These are phyloP conservation scores for Sialis lutaria DNA, from an alignment of 2,888 invertebrate genomes.

Conservation along the genomic window DNA sequence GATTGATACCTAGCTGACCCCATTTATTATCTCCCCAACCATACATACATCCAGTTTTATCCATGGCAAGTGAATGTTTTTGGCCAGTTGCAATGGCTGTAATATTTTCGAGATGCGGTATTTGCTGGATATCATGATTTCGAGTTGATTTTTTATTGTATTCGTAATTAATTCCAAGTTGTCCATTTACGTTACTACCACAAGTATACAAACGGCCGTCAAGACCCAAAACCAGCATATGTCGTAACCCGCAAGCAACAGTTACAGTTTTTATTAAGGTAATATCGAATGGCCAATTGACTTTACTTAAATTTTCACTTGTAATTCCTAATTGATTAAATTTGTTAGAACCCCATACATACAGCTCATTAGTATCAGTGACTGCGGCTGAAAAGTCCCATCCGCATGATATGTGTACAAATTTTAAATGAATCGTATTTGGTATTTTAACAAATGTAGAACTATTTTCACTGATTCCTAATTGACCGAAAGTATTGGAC, in stretches of 20 bases:
- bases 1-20: slow-evolving; percentile 52
- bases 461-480: slow-evolving; percentile 36
- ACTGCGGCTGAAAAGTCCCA: slow-evolving; percentile 70
- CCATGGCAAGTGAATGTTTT: slow-evolving; percentile 51
- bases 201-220: slow-evolving; percentile 42
- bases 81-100: slow-evolving; percentile 60
- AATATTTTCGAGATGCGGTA: slow-evolving; percentile 36
- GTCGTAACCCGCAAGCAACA: slow-evolving; percentile 51
- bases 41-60: slow-evolving; percentile 38
- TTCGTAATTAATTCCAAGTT: slow-evolving; percentile 37
- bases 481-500: slow-evolving; percentile 59
- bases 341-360: slow-evolving; percentile 70
- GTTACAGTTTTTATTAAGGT: slow-evolving; percentile 28
- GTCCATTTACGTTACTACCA: slow-evolving; percentile 50
- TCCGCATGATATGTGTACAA: slow-evolving; percentile 53
- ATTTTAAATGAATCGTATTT: slow-evolving; percentile 31
- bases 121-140: slow-evolving; percentile 30
- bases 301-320: slow-evolving; percentile 22
- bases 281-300: slow-evolving; percentile 13
- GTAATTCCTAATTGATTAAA: slow-evolving; percentile 58
- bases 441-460: slow-evolving; percentile 41
- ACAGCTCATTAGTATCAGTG: slow-evolving; percentile 45
- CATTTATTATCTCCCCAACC: slow-evolving; percentile 74
- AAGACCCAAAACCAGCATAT: slow-evolving; percentile 44
- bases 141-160: slow-evolving; percentile 20